Conservation (phyloP, 2,113 vertebrate genomes). For the Tragelaphus strepsiceros region DNA sequence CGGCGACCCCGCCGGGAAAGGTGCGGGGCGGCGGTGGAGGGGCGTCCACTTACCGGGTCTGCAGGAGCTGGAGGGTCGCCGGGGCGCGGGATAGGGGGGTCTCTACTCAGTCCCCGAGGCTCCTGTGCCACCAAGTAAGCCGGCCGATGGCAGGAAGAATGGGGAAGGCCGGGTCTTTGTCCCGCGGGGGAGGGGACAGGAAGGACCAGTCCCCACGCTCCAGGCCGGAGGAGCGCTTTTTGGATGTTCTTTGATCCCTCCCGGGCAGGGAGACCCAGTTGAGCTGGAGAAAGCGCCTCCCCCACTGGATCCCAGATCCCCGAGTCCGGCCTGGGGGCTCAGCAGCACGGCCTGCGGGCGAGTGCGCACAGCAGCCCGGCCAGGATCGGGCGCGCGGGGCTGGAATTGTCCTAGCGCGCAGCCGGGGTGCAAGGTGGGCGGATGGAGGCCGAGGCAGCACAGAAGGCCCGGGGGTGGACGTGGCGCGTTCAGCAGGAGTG, state of each 20-base stretch:
- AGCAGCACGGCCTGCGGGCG: background rate
- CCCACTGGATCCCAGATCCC: background rate
- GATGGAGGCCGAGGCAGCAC: background rate
- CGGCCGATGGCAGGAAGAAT: background rate
- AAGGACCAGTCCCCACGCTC: background rate
- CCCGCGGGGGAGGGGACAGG: background rate
- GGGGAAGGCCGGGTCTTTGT: background rate
- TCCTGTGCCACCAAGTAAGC: background rate
- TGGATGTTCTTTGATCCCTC: background rate
- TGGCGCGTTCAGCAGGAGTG: too few relatives aligned
- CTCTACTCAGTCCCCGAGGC: background rate
- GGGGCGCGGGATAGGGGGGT: rapidly evolving
- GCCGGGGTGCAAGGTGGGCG: background rate
- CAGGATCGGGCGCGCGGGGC: background rate
- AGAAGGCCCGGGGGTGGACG: too few relatives aligned
- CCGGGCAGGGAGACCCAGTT: background rate
- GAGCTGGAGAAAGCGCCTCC: background rate
- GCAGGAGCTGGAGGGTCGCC: background rate
- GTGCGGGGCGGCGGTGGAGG: background rate
- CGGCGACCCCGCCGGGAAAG: background rate
- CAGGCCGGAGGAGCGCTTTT: background rate
- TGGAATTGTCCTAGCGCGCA: background rate
- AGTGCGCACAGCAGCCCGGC: background rate
- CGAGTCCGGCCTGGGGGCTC: background rate
- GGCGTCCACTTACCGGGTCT: background rate